Evolutionary conservation across 2,113 vertebrate genomes (phyloP).

Genomic region (Columba livia): DNA sequence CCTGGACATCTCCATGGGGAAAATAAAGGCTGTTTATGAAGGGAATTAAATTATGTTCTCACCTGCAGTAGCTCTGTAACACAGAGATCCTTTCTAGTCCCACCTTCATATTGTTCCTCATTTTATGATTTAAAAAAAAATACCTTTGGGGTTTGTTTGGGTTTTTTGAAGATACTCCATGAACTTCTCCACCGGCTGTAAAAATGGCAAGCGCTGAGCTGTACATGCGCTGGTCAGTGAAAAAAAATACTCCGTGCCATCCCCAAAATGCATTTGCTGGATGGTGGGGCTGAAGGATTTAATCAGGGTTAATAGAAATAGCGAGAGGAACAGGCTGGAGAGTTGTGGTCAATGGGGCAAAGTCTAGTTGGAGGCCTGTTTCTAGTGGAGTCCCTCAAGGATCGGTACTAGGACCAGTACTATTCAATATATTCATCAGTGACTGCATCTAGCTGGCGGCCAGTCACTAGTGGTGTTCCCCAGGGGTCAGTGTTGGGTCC

Average conservation of each 20-base stretch:
- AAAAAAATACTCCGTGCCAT: not conserved
- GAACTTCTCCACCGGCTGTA: not conserved
- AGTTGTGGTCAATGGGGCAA: too few species aligned
- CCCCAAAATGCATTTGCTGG: not conserved
- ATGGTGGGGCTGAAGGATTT: not conserved
- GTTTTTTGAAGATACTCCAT: not conserved
- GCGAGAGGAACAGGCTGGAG: rapidly evolving
- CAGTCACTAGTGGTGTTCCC: too few species aligned
- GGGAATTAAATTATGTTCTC: not conserved
- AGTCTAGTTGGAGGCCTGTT: too few species aligned
- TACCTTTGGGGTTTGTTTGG: not conserved
- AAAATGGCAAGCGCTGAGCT: rapidly evolving
- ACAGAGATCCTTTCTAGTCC: not conserved
- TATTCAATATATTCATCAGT: too few species aligned
- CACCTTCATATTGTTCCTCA: rapidly evolving
- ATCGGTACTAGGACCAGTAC: too few species aligned
- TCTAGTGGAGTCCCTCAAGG: too few species aligned
- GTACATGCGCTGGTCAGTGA: rapidly evolving
- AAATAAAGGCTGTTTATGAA: slow-evolving; percentile 6
- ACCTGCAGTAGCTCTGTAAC: not conserved
- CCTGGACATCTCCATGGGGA: not conserved
- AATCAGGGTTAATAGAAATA: not conserved
- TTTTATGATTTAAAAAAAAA: not conserved
- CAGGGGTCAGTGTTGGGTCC: too few species aligned
- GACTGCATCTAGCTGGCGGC: too few species aligned